These are phyloP conservation scores for Plutella xylostella DNA, from an alignment of 2,888 invertebrate species.

Conservation along the genomic window DNA sequence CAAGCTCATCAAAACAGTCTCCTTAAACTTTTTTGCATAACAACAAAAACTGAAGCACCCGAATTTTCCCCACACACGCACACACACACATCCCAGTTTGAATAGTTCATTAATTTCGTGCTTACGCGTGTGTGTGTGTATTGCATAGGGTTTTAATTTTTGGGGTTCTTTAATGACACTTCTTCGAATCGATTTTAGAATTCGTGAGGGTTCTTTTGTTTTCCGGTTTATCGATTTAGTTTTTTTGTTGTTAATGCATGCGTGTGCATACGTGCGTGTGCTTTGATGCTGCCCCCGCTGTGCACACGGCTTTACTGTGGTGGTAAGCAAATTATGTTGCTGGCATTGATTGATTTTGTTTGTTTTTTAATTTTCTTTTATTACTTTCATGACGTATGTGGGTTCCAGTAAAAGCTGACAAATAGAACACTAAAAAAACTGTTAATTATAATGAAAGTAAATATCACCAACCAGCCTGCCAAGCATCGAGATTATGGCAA, in stretches of 20 bases:
- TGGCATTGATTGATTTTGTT: constrained; percentile 1
- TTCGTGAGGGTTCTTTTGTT: constrained; percentile 64
- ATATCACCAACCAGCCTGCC: no score
- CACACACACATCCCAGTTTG: constrained; percentile 9
- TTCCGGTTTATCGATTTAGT: constrained; percentile 46
- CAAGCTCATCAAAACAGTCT: no score
- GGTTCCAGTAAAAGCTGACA: no score
- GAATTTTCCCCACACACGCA: not conserved
- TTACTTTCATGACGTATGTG: not conserved
- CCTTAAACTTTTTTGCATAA: no score
- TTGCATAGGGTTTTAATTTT: constrained; percentile 60
- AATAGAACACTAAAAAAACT: no score
- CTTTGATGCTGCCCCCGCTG: constrained; percentile 14
- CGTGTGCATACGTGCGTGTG: constrained; percentile 39
- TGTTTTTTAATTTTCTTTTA: not conserved
- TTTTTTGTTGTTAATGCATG: constrained; percentile 36
- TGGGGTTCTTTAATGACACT: constrained; percentile 70
- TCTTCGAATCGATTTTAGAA: constrained; percentile 65
- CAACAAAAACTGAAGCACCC: not conserved
- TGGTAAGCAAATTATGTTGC: constrained; percentile 1
- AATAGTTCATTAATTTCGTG: constrained; percentile 40
- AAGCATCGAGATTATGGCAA: no score
- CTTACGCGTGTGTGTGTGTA: constrained; percentile 37
- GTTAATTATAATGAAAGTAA: no score
- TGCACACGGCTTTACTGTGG: constrained; percentile 10